Evolutionary conservation across 2,113 vertebrate species (phyloP).

Genomic region (Scopus umbretta): DNA sequence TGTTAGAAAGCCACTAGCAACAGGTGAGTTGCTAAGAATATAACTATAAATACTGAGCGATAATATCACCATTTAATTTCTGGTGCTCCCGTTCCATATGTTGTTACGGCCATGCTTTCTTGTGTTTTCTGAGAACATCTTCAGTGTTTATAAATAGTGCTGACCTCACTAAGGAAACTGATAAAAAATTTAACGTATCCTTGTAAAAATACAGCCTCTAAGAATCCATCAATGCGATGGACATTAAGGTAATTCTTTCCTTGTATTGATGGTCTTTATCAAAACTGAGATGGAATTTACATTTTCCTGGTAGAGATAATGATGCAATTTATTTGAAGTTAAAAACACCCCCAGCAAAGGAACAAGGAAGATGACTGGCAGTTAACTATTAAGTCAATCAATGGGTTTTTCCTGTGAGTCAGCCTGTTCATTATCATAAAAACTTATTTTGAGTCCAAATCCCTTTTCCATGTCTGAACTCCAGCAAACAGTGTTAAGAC

Average conservation of each 20-base stretch:
- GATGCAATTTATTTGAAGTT: slow-evolving; percentile 4
- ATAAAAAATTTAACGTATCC: slow-evolving; percentile 34
- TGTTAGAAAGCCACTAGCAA: neutral
- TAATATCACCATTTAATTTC: neutral
- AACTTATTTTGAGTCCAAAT: neutral
- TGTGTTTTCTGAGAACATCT: slow-evolving; percentile 21
- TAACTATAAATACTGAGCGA: neutral
- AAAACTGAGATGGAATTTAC: neutral
- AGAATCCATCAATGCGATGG: neutral
- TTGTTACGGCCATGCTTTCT: neutral
- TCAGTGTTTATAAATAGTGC: slow-evolving; percentile 29
- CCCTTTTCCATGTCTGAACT: slow-evolving; percentile 1
- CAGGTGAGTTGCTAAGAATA: neutral
- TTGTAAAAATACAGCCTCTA: neutral
- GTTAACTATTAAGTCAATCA: neutral
- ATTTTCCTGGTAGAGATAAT: slow-evolving; percentile 22
- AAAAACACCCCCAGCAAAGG: neutral
- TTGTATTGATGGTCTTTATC: neutral
- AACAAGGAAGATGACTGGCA: neutral
- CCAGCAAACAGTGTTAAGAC: neutral
- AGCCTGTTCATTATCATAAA: neutral
- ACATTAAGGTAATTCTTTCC: slow-evolving; percentile 10
- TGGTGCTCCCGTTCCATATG: neutral
- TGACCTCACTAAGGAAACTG: slow-evolving; percentile 37
- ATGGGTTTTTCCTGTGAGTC: slow-evolving; percentile 7